phyloP scores from a whole-genome alignment of 2,888 invertebrate species.

The Oscheius sp. region DNA sequence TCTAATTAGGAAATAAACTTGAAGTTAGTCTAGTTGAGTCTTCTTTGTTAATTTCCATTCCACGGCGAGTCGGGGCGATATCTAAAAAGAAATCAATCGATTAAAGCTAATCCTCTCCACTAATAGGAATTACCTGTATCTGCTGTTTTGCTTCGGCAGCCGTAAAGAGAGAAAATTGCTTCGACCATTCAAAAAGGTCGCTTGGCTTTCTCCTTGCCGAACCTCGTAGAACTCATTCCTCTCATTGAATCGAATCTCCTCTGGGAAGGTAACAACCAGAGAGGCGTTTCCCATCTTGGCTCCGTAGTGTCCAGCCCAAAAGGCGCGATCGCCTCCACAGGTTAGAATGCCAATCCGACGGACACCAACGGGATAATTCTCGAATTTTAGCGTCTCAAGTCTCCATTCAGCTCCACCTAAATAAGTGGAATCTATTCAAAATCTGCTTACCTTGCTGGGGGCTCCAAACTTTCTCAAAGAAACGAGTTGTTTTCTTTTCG shows the following conservation, averaged over 20 bases:
- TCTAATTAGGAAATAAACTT: too few species aligned
- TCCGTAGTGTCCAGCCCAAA: background rate
- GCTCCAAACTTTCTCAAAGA: background rate
- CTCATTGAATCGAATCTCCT: background rate
- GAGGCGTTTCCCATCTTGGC: background rate
- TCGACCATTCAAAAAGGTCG: too few species aligned
- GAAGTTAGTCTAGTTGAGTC: too few species aligned
- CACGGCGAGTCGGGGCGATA: too few species aligned
- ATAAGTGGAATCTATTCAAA: background rate
- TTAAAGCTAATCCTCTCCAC: too few species aligned
- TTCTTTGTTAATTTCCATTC: too few species aligned
- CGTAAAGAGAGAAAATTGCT: too few species aligned
- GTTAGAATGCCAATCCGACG: background rate
- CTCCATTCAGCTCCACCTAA: background rate
- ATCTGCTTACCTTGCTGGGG: background rate
- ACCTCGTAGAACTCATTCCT: background rate
- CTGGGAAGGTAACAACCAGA: background rate
- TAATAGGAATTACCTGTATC: too few species aligned
- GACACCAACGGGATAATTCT: background rate
- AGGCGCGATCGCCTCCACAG: background rate
- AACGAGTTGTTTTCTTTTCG: background rate
- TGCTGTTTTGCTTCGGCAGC: too few species aligned
- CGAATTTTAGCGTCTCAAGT: background rate
- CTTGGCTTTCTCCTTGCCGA: too few species aligned
- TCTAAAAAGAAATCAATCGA: too few species aligned